A percentile compares a stretch with the other conserved stretches of the same genome.
phyloP scores from a whole-genome alignment of 1,140 invertebrate genomes.

The Venustaconcha ellipsiformis region DNA sequence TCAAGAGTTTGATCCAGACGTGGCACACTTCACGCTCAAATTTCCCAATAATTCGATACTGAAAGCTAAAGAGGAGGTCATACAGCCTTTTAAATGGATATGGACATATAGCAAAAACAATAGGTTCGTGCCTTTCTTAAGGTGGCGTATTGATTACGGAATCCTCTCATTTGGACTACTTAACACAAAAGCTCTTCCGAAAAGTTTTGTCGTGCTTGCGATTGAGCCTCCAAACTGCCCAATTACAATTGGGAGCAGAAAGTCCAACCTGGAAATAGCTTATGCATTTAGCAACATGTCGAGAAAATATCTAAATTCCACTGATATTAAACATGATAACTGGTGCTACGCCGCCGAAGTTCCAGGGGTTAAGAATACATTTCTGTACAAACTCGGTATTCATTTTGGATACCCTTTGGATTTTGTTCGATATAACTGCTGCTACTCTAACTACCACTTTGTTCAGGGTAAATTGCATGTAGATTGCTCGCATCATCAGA shows the following conservation, averaged over 20 bases:
- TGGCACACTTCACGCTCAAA: too few species aligned
- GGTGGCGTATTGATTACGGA: slow-evolving; percentile 12
- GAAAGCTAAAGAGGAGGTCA: neutral
- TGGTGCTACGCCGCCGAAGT: slow-evolving; percentile 13
- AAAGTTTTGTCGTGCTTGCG: neutral
- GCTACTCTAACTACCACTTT: neutral
- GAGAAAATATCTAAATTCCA: neutral
- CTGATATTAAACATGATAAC: slow-evolving; percentile 1
- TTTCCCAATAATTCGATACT: too few species aligned
- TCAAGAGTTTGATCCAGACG: too few species aligned
- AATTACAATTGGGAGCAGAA: slow-evolving; percentile 1
- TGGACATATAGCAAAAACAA: slow-evolving; percentile 10
- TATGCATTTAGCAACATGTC: slow-evolving; percentile 5
- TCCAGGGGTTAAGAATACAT: slow-evolving; percentile 9
- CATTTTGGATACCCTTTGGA: slow-evolving; percentile 5
- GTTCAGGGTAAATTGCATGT: neutral
- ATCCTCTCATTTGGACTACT: slow-evolving; percentile 11
- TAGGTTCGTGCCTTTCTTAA: slow-evolving; percentile 7
- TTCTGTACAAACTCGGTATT: slow-evolving; percentile 1
- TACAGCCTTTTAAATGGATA: slow-evolving; percentile 7
- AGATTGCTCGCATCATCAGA: neutral
- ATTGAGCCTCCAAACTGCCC: neutral
- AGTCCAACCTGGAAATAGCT: neutral
- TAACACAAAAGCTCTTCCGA: slow-evolving; percentile 6
- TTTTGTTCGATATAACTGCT: slow-evolving; percentile 13